Conservation (phyloP, 2,797 vertebrate genomes). For the Gouania willdenowi region DNA sequence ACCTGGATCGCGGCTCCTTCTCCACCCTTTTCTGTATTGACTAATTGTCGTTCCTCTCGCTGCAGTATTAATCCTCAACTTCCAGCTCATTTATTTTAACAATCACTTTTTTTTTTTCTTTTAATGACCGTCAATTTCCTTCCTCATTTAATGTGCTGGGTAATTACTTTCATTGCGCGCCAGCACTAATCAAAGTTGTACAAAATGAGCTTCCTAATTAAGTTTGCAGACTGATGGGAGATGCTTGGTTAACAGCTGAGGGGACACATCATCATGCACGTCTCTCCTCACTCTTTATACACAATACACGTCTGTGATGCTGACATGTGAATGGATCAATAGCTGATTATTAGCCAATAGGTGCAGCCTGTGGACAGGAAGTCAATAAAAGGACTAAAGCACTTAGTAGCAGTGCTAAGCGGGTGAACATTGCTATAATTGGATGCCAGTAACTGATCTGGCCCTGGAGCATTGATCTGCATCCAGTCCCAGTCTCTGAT, state of each 20-base stretch:
- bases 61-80: no score
- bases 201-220: slow-evolving; percentile 41
- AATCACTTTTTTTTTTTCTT: slow-evolving; percentile 16
- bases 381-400: slow-evolving; percentile 67
- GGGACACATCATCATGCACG: no score
- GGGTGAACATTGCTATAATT: slow-evolving; percentile 63
- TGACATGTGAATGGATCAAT: slow-evolving; percentile 41
- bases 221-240: slow-evolving; percentile 14
- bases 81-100: slow-evolving; percentile 13
- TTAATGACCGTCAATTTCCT: slow-evolving; percentile 19
- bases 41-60: not conserved
- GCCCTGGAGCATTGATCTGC: slow-evolving; percentile 58
- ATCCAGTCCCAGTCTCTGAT: slow-evolving; percentile 47
- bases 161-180: slow-evolving; percentile 39
- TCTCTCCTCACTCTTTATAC: slow-evolving; percentile 4
- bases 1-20: not conserved
- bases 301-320: slow-evolving; percentile 27
- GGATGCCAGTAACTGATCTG: slow-evolving; percentile 66
- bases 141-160: slow-evolving; percentile 31
- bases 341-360: slow-evolving; percentile 51
- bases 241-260: slow-evolving; percentile 3
- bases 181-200: slow-evolving; percentile 46
- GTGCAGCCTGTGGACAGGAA: slow-evolving; percentile 43
- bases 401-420: slow-evolving; percentile 56
- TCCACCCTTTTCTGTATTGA: not conserved